These are phyloP conservation scores for Hyphantria cunea DNA, from an alignment of 1,140 invertebrate genomes.

Conservation along the genomic window DNA sequence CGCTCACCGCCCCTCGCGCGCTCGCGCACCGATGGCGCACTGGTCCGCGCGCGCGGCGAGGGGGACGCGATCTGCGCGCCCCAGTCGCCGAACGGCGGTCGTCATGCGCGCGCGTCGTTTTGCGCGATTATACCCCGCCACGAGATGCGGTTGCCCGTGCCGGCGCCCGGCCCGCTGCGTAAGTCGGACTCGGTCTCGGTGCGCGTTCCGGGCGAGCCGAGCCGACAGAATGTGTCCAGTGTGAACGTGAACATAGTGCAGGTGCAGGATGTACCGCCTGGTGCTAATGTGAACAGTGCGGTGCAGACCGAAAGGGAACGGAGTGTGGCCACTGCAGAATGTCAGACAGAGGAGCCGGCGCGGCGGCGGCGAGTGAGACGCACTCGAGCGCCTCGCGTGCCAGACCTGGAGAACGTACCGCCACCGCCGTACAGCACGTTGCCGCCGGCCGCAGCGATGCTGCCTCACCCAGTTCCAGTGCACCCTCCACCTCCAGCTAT, in stretches of 20 bases:
- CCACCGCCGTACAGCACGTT: conserved; percentile 80
- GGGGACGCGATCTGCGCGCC: conserved; percentile 43
- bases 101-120: conserved; percentile 75
- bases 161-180: conserved; percentile 71
- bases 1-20: conserved; percentile 71
- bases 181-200: conserved; percentile 72
- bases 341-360: conserved; percentile 74
- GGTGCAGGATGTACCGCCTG: conserved; percentile 59
- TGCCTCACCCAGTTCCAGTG: conserved; percentile 39
- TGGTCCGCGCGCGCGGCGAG: conserved; percentile 43
- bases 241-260: conserved; percentile 70
- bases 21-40: conserved; percentile 68
- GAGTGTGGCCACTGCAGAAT: conserved; percentile 72
- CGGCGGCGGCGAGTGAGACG: conserved; percentile 59
- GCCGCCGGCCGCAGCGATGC: conserved; percentile 52
- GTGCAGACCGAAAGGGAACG: conserved; percentile 69
- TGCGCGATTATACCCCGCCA: conserved; percentile 55
- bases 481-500: conserved; percentile 42
- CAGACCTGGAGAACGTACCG: conserved; percentile 62
- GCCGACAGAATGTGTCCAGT: conserved; percentile 66
- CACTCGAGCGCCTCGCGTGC: conserved; percentile 52
- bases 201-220: conserved; percentile 70
- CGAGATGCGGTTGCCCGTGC: conserved; percentile 79
- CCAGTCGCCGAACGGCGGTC: conserved; percentile 75
- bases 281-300: conserved; percentile 68